Percentiles rank a stretch among this genome's conserved stretches.
These are phyloP conservation scores for Cetoscarus ocellatus DNA, from an alignment of 2,797 vertebrate genomes.

Conservation along the genomic window DNA sequence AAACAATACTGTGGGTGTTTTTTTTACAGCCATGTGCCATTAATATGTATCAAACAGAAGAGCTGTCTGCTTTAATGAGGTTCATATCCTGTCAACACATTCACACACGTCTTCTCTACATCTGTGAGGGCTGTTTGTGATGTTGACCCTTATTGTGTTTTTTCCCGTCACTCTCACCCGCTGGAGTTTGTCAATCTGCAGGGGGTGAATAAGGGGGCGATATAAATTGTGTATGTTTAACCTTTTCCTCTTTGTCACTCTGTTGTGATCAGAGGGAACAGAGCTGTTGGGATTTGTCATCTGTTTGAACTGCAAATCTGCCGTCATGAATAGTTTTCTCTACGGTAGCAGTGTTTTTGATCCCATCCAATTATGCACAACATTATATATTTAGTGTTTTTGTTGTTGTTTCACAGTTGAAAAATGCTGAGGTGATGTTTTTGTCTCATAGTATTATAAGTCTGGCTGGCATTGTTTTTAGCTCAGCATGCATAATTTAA, in stretches of 20 bases:
- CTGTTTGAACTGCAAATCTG: constrained; percentile 50
- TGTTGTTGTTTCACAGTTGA: constrained; percentile 41
- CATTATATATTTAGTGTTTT: constrained; percentile 53
- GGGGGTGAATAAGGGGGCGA: not conserved
- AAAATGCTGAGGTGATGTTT: constrained; percentile 51
- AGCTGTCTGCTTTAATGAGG: constrained; percentile 11
- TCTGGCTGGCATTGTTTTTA: constrained; percentile 54
- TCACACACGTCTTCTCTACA: constrained; percentile 6
- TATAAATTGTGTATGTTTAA: constrained; percentile 11
- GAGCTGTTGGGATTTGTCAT: constrained; percentile 35
- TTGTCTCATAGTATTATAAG: constrained; percentile 50
- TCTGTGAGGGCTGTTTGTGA: constrained; percentile 2
- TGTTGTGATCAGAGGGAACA: constrained; percentile 43
- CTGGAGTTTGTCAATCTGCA: constrained; percentile 23
- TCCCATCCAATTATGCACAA: constrained; percentile 57
- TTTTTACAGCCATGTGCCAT: not conserved
- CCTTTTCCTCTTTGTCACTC: constrained; percentile 9
- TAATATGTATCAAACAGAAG: constrained; percentile 5
- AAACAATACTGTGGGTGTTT: not conserved
- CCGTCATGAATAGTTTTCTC: constrained; percentile 12
- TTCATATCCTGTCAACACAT: constrained; percentile 15
- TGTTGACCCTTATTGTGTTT: not conserved
- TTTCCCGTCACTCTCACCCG: constrained; percentile 18
- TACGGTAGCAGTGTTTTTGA: constrained; percentile 28
- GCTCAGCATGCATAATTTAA: constrained; percentile 67